A percentile compares a stretch with the other conserved stretches of the same genome.
These are phyloP conservation scores for Ibidorhyncha struthersii DNA, from an alignment of 2,113 vertebrate genomes.

Conservation along the genomic window DNA sequence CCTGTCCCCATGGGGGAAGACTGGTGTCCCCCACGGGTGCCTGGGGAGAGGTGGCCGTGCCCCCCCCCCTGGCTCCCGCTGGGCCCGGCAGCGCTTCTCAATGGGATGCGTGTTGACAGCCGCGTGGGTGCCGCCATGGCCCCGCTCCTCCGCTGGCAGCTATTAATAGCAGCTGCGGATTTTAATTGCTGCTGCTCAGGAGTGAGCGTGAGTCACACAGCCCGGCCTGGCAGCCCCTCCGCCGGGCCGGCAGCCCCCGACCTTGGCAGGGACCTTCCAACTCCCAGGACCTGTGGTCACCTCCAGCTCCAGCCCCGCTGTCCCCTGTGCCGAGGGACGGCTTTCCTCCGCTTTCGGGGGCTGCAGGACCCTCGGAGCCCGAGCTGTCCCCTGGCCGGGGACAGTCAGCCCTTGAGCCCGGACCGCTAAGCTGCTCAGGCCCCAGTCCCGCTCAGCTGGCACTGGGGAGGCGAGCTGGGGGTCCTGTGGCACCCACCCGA, in stretches of 20 bases:
- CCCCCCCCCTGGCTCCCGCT: not conserved
- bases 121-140: not conserved
- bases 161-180: conserved; percentile 65
- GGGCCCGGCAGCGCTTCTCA: not conserved
- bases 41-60: fast-evolving
- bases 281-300: fast-evolving
- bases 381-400: fast-evolving
- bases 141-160: not conserved
- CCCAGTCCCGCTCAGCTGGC: not conserved
- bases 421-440: not conserved
- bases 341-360: not conserved
- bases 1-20: not conserved
- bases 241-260: not conserved
- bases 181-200: not conserved
- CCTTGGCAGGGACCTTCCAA: fast-evolving
- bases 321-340: too few species aligned
- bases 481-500: not conserved
- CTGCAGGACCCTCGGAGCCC: not conserved
- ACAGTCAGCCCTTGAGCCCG: not conserved
- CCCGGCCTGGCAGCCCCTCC: not conserved
- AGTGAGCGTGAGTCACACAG: not conserved
- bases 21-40: not conserved
- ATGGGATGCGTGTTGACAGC: not conserved
- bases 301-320: fast-evolving
- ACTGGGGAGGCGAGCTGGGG: not conserved